A percentile compares a stretch with the other conserved stretches of the same genome.
Conservation (phyloP, 2,797 vertebrate species). For the Bradypus variegatus region DNA sequence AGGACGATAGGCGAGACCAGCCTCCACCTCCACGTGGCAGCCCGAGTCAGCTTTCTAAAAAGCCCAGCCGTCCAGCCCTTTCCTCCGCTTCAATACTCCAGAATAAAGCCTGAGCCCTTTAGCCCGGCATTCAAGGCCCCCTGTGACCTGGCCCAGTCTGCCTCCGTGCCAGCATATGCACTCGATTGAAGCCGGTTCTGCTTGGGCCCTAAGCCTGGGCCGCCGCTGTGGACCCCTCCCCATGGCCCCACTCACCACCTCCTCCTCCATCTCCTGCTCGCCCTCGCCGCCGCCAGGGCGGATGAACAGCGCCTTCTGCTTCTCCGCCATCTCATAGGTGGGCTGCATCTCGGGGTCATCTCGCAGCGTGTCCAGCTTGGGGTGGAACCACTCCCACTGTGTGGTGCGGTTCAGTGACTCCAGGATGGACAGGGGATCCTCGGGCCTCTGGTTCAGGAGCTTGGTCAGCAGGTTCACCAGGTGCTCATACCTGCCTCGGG, state of each 20-base stretch:
- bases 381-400: constrained; percentile 71
- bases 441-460: constrained; percentile 81
- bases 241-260: constrained; percentile 48
- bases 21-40: background rate
- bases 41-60: background rate
- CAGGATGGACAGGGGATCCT: constrained; percentile 77
- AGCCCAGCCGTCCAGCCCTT: background rate
- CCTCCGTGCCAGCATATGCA: fast-evolving
- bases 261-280: constrained; percentile 63
- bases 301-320: constrained; percentile 75
- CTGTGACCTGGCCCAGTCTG: background rate
- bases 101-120: background rate
- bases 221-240: fast-evolving
- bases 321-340: constrained; percentile 73
- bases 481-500: constrained; percentile 81
- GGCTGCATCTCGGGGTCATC: constrained; percentile 64
- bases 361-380: constrained; percentile 70
- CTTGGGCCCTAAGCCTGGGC: no score
- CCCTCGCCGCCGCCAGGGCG: constrained; percentile 34
- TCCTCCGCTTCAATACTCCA: background rate
- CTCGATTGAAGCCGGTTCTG: background rate
- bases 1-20: background rate
- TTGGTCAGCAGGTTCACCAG: constrained; percentile 77
- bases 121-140: background rate
- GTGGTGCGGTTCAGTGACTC: constrained; percentile 80